A percentile compares a stretch with the other conserved stretches of the same genome.
These are phyloP conservation scores for Drosophila kepulauana DNA, from an alignment of 1,140 invertebrate species.

Conservation along the genomic window DNA sequence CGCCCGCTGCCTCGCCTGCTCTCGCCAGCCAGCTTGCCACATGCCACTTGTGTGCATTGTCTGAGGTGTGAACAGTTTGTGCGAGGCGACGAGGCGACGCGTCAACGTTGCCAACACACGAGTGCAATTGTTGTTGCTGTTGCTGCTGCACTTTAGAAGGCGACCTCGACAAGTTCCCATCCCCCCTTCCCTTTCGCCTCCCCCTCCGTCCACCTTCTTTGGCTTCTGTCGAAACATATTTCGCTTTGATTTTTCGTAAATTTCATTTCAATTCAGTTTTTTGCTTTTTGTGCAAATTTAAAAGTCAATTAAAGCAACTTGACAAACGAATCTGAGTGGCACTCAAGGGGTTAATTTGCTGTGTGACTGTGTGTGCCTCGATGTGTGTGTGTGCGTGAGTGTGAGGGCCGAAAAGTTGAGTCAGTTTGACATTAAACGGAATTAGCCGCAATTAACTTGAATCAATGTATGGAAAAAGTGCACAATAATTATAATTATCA, in stretches of 20 bases:
- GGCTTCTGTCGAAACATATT: slow-evolving; percentile 55
- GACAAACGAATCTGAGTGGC: slow-evolving; percentile 71
- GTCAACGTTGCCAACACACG: slow-evolving; percentile 52
- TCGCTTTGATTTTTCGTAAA: slow-evolving; percentile 74
- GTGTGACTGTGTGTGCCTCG: slow-evolving; percentile 28
- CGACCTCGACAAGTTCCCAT: slow-evolving; percentile 18
- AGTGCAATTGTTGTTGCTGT: slow-evolving; percentile 72
- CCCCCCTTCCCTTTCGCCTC: neutral
- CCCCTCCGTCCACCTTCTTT: neutral
- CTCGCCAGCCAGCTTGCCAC: slow-evolving; percentile 17
- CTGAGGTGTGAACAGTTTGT: slow-evolving; percentile 77
- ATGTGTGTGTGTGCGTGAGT: slow-evolving; percentile 25
- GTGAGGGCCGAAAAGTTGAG: slow-evolving; percentile 37
- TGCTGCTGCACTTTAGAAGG: slow-evolving; percentile 46
- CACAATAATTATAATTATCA: slow-evolving; percentile 41
- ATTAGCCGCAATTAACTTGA: slow-evolving; percentile 68
- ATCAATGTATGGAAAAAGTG: slow-evolving; percentile 46
- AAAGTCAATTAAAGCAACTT: slow-evolving; percentile 83
- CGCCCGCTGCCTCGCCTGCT: slow-evolving; percentile 16
- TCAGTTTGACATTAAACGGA: slow-evolving; percentile 46
- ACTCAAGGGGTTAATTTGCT: slow-evolving; percentile 81
- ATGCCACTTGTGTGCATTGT: slow-evolving; percentile 67
- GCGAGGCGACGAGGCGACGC: slow-evolving; percentile 35
- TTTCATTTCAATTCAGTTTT: slow-evolving; percentile 31
- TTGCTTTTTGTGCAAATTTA: slow-evolving; percentile 62